Evolutionary conservation across 2,797 vertebrate species (phyloP).

Genomic region (Sternarchorhynchus goeldii): DNA sequence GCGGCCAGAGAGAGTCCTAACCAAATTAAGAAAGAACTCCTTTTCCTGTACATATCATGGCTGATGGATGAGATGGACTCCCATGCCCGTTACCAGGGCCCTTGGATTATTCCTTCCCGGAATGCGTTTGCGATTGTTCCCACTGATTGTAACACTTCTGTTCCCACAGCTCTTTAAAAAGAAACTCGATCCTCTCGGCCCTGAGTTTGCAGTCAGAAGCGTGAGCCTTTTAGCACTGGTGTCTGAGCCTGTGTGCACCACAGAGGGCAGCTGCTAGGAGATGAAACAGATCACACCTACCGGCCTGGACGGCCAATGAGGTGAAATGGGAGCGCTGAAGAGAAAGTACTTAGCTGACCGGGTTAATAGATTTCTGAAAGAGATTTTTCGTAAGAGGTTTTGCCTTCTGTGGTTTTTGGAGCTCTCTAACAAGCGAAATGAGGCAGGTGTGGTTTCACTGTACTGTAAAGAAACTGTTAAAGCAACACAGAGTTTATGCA

Average conservation of each 20-base stretch:
- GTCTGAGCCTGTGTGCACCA: slow-evolving; percentile 44
- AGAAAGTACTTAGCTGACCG: slow-evolving; percentile 35
- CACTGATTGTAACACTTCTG: slow-evolving; percentile 64
- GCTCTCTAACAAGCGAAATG: not conserved
- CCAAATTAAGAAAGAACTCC: slow-evolving; percentile 64
- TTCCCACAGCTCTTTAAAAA: slow-evolving; percentile 66
- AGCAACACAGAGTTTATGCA: not conserved
- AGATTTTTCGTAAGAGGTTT: not conserved
- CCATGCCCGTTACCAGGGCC: slow-evolving; percentile 55
- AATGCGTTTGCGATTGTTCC: slow-evolving; percentile 63
- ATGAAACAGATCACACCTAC: slow-evolving; percentile 46
- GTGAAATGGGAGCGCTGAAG: slow-evolving; percentile 7
- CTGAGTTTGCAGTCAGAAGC: slow-evolving; percentile 50
- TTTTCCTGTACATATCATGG: slow-evolving; percentile 63
- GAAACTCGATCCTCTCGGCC: slow-evolving; percentile 58
- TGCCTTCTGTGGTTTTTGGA: slow-evolving; percentile 6
- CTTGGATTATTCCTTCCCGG: slow-evolving; percentile 62
- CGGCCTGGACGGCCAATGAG: no score
- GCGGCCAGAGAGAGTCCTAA: slow-evolving; percentile 58
- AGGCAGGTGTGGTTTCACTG: not conserved
- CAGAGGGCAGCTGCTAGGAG: slow-evolving; percentile 30
- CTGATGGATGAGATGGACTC: slow-evolving; percentile 62
- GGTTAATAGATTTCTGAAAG: slow-evolving; percentile 34
- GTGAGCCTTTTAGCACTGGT: slow-evolving; percentile 60
- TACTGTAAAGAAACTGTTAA: not conserved